Percentiles rank a stretch among this genome's conserved stretches.
phyloP scores from a whole-genome alignment of 2,113 vertebrate species.

The Entosphenus tridentatus region DNA sequence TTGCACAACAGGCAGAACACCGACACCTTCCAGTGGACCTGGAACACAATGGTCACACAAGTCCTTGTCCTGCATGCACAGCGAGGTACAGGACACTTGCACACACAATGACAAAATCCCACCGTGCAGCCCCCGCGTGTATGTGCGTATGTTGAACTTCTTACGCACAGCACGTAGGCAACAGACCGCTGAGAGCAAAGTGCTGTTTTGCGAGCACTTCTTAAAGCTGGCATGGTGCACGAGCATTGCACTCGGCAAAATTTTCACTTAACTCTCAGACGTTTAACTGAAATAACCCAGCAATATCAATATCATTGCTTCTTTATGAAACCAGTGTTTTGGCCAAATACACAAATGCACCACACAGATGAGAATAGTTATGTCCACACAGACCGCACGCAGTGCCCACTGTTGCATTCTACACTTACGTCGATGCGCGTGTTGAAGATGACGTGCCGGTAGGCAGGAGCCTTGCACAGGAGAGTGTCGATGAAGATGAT shows the following conservation, averaged over 20 bases:
- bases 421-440: slow-evolving; percentile 64
- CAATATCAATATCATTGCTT: neutral
- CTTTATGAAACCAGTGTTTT: neutral
- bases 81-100: too few relatives aligned
- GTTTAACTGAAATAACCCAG: neutral
- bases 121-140: too few relatives aligned
- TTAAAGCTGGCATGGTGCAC: neutral
- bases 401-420: too few relatives aligned
- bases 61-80: neutral
- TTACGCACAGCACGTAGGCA: too few relatives aligned
- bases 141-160: too few relatives aligned
- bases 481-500: slow-evolving; percentile 87
- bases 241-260: neutral
- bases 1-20: slow-evolving; percentile 83
- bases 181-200: too few relatives aligned
- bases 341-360: too few relatives aligned
- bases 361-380: too few relatives aligned
- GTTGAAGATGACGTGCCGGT: slow-evolving; percentile 86
- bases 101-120: too few relatives aligned
- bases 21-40: slow-evolving; percentile 87
- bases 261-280: neutral
- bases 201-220: neutral
- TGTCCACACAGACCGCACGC: too few relatives aligned
- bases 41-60: slow-evolving; percentile 12
- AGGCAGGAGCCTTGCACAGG: slow-evolving; percentile 77